Conservation (phyloP, 1,140 invertebrate species). For the Drosophila quadrilineata region DNA sequence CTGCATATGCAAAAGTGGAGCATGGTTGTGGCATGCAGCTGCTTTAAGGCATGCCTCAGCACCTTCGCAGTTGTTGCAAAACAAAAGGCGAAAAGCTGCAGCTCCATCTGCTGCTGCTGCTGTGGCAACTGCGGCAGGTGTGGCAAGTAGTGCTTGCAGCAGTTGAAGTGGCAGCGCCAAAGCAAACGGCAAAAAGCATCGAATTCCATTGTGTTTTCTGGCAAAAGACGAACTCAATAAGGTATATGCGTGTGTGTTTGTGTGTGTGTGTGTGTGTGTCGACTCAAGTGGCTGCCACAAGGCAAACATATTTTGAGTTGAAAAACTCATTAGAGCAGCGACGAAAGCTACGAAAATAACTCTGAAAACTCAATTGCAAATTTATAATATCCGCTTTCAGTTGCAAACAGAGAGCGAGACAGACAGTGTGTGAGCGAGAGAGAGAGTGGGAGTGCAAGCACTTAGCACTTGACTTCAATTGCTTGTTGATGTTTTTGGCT, state of each 20-base stretch:
- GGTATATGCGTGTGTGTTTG: conserved; percentile 1
- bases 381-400: conserved; percentile 68
- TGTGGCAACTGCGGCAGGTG: conserved; percentile 26
- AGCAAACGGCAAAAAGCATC: conserved; percentile 39
- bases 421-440: not conserved
- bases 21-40: conserved; percentile 43
- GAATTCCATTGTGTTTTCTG: conserved; percentile 48
- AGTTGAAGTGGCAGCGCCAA: conserved; percentile 52
- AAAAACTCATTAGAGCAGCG: conserved; percentile 71
- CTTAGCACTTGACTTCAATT: conserved; percentile 57
- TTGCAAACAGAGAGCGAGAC: not conserved
- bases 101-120: no score
- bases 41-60: conserved; percentile 32
- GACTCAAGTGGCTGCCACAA: conserved; percentile 34
- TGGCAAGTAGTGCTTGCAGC: conserved; percentile 42
- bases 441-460: conserved; percentile 1
- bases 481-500: conserved; percentile 65
- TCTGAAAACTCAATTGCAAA: conserved; percentile 66
- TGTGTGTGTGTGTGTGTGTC: not conserved
- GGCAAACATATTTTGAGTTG: conserved; percentile 74
- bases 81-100: conserved; percentile 16
- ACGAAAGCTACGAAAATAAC: conserved; percentile 55
- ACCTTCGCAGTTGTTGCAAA: conserved; percentile 13
- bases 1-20: conserved; percentile 68
- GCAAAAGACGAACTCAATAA: no score